Evolutionary conservation across 2,113 vertebrate species (phyloP).

Genomic region (Acrocephalus arundinaceus): DNA sequence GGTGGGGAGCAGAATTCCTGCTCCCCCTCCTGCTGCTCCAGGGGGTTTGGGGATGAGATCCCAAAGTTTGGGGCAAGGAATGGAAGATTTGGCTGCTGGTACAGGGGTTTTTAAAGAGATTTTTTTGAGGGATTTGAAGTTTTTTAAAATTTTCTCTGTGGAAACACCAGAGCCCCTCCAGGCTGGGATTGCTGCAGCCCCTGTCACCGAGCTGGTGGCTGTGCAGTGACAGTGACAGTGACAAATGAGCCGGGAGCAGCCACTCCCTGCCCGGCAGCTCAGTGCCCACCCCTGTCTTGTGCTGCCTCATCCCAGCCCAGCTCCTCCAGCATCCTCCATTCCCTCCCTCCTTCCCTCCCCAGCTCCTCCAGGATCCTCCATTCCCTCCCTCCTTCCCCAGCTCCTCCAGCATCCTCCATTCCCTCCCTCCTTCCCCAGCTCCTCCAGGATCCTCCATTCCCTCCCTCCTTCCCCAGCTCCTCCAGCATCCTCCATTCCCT

Average conservation of each 20-base stretch:
- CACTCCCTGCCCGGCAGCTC: not conserved
- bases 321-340: no score
- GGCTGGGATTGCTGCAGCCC: not conserved
- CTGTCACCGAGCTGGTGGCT: not conserved
- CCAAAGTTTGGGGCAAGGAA: not conserved
- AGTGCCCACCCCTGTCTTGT: not conserved
- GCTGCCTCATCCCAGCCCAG: no score
- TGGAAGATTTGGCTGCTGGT: not conserved
- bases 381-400: no score
- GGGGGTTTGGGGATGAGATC: not conserved
- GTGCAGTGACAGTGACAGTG: not conserved
- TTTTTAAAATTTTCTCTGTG: not conserved
- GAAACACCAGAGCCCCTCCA: not conserved
- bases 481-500: no score
- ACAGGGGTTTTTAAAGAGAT: not conserved
- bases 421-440: no score
- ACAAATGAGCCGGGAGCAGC: not conserved
- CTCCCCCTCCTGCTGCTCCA: not conserved
- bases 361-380: not conserved
- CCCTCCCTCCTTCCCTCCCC: not conserved
- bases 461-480: no score
- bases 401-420: no score
- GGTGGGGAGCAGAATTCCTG: not conserved
- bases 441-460: no score
- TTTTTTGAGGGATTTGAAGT: rapidly evolving